Conservation (phyloP, 2,113 vertebrate genomes). For the Callorhinus ursinus region DNA sequence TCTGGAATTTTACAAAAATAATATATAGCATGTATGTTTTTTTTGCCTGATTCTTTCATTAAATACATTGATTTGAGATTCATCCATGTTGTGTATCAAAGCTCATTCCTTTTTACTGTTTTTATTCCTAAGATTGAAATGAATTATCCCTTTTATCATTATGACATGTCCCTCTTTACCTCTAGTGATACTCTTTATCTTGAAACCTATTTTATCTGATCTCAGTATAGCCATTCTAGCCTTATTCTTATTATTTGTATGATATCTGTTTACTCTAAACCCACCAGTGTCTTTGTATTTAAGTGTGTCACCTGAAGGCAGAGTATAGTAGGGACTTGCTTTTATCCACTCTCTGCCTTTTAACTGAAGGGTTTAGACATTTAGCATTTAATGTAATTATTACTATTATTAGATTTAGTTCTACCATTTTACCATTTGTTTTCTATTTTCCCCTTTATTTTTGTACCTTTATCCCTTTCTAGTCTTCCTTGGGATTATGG, state of each 20-base stretch:
- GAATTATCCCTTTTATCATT: neutral
- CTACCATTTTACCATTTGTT: neutral
- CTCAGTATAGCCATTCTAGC: neutral
- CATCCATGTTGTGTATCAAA: neutral
- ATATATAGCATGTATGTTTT: neutral
- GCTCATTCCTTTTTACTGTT: neutral
- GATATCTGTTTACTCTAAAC: neutral
- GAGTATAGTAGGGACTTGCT: neutral
- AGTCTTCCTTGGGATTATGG: neutral
- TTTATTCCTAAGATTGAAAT: conserved; percentile 1
- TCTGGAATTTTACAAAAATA: neutral
- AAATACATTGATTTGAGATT: neutral
- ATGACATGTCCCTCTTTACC: neutral
- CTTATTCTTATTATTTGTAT: neutral
- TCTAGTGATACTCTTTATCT: neutral
- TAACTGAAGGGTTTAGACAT: neutral
- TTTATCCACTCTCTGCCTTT: neutral
- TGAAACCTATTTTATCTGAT: conserved; percentile 21
- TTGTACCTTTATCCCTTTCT: neutral
- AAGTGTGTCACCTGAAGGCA: neutral
- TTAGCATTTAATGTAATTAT: neutral
- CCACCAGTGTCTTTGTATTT: neutral
- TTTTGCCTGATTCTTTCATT: neutral
- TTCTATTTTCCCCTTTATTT: neutral
- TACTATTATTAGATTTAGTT: neutral